Percentiles rank a stretch among this genome's conserved stretches.
Conservation (phyloP, 2,797 vertebrate genomes). For the Liasis olivaceus region DNA sequence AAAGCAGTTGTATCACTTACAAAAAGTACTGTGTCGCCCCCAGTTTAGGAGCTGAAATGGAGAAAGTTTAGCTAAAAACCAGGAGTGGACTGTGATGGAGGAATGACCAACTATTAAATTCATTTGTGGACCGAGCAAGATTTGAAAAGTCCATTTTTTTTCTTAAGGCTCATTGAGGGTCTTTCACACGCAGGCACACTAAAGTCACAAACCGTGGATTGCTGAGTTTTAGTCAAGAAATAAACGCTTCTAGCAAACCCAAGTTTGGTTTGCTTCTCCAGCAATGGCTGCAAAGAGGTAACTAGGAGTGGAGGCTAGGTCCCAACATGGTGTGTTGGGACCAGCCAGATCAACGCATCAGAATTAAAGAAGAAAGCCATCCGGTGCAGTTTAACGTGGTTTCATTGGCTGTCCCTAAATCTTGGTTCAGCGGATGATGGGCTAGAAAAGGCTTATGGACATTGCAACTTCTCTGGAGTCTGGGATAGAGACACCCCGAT, state of each 20-base stretch:
- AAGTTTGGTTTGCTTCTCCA: neutral
- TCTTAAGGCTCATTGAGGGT: neutral
- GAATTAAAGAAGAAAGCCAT: neutral
- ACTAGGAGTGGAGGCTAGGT: neutral
- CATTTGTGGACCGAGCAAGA: neutral
- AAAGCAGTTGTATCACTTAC: neutral
- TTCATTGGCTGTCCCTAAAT: neutral
- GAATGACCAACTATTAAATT: neutral
- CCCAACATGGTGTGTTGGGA: neutral
- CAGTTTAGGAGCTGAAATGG: neutral
- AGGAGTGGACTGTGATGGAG: neutral
- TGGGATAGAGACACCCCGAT: too few relatives aligned
- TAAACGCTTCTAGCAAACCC: neutral
- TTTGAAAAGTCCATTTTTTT: neutral
- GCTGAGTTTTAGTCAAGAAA: neutral
- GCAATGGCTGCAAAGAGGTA: neutral
- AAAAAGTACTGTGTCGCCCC: neutral
- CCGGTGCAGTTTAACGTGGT: neutral
- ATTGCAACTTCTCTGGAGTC: too few relatives aligned
- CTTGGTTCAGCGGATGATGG: neutral
- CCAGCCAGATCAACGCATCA: neutral
- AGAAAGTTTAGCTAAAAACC: neutral
- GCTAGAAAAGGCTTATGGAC: too few relatives aligned
- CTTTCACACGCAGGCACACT: neutral
- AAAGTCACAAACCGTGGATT: neutral